These are phyloP conservation scores for Embiotoca jacksoni DNA, from an alignment of 2,113 vertebrate species.

Conservation along the genomic window DNA sequence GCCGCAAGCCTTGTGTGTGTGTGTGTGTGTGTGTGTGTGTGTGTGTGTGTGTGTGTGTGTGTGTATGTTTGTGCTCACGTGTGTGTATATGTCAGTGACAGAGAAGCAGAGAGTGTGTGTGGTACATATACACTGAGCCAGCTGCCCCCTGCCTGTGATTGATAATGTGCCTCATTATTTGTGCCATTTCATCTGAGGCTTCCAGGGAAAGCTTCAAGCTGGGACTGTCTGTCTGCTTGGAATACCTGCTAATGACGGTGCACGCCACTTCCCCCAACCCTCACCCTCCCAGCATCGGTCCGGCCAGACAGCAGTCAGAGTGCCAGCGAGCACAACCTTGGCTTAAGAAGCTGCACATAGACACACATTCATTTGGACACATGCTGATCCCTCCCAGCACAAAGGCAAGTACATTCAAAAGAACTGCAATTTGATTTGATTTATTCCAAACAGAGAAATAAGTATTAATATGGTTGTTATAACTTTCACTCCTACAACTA, in stretches of 20 bases:
- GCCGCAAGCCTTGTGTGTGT: conserved; percentile 17
- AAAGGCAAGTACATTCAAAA: conserved; percentile 2
- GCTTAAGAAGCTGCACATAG: conserved; percentile 4
- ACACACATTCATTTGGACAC: conserved; percentile 18
- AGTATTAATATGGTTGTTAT: neutral
- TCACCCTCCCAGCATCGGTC: neutral
- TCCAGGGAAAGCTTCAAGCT: conserved; percentile 73
- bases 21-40: conserved; percentile 18
- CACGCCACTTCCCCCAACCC: neutral
- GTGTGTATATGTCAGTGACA: conserved; percentile 20
- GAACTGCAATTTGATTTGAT: neutral
- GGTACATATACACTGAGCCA: conserved; percentile 46
- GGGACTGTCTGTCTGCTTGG: conserved; percentile 68
- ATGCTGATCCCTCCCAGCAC: neutral
- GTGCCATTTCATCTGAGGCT: conserved; percentile 77
- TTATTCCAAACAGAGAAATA: neutral
- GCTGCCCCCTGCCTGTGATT: conserved; percentile 73
- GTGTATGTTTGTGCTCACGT: neutral
- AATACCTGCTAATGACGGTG: conserved; percentile 70
- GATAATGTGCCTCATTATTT: conserved; percentile 80
- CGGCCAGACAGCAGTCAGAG: neutral
- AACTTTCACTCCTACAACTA: neutral
- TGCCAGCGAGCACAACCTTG: conserved; percentile 28
- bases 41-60: neutral
- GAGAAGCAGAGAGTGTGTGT: conserved; percentile 4